These are phyloP conservation scores for Theristicus caerulescens DNA, from an alignment of 2,113 vertebrate species.

Conservation along the genomic window DNA sequence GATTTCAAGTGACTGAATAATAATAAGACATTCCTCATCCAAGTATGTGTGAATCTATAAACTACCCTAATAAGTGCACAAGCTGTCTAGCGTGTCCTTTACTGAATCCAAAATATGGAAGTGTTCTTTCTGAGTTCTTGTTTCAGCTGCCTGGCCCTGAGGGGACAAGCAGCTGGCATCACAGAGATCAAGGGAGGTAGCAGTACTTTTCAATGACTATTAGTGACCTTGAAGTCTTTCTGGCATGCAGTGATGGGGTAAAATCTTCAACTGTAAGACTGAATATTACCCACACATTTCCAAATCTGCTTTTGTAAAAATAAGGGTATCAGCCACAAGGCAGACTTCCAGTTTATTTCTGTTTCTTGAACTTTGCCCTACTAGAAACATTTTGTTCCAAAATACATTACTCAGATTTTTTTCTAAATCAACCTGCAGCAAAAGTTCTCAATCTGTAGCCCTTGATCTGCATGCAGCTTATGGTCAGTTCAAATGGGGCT, in stretches of 20 bases:
- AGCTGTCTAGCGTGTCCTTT: not conserved
- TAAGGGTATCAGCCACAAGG: not conserved
- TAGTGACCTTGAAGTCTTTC: not conserved
- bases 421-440: not conserved
- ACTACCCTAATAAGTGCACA: not conserved
- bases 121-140: not conserved
- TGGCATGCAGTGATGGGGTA: not conserved
- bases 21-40: not conserved
- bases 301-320: not conserved
- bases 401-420: not conserved
- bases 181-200: not conserved
- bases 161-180: not conserved
- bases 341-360: not conserved
- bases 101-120: not conserved
- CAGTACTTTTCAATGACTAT: not conserved
- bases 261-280: fast-evolving
- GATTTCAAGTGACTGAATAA: not conserved
- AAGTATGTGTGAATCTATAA: not conserved
- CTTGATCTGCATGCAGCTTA: not conserved
- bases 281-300: not conserved
- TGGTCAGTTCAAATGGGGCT: not conserved
- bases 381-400: not conserved
- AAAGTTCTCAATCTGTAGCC: not conserved
- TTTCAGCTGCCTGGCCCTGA: not conserved
- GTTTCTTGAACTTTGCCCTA: not conserved